Conservation (phyloP, 2,888 invertebrate species). For the Selenia dentaria region DNA sequence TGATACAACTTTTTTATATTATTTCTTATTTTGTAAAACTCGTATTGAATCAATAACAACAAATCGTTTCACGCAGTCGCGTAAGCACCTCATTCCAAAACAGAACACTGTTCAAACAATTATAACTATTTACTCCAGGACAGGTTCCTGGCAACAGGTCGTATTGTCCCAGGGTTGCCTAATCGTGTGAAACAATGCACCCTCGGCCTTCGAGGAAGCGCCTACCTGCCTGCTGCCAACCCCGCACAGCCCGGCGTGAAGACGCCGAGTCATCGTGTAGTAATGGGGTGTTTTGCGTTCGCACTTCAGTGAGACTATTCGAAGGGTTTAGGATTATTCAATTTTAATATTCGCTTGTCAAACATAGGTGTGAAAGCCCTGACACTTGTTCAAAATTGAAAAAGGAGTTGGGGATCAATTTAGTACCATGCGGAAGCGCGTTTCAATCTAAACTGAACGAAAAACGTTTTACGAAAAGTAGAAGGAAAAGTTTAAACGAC, state of each 20-base stretch:
- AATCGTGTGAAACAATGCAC: constrained; percentile 52
- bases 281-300: background rate
- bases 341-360: too few relatives aligned
- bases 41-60: too few relatives aligned
- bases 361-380: too few relatives aligned
- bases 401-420: too few relatives aligned
- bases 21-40: too few relatives aligned
- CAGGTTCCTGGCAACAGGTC: constrained; percentile 31
- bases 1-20: too few relatives aligned
- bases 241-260: background rate
- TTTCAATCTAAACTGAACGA: too few relatives aligned
- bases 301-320: background rate
- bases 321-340: background rate
- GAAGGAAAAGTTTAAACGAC: too few relatives aligned
- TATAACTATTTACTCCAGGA: constrained; percentile 4
- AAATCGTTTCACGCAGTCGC: too few relatives aligned
- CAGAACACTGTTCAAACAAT: constrained; percentile 8
- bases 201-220: constrained; percentile 53
- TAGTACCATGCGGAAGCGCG: too few relatives aligned
- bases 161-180: constrained; percentile 30
- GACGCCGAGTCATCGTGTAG: constrained; percentile 3
- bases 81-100: background rate
- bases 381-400: too few relatives aligned
- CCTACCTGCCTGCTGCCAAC: constrained; percentile 47
- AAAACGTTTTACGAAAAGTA: too few relatives aligned